Evolutionary conservation across 2,888 invertebrate genomes (phyloP).

Genomic region (Teleiodes luculella): DNA sequence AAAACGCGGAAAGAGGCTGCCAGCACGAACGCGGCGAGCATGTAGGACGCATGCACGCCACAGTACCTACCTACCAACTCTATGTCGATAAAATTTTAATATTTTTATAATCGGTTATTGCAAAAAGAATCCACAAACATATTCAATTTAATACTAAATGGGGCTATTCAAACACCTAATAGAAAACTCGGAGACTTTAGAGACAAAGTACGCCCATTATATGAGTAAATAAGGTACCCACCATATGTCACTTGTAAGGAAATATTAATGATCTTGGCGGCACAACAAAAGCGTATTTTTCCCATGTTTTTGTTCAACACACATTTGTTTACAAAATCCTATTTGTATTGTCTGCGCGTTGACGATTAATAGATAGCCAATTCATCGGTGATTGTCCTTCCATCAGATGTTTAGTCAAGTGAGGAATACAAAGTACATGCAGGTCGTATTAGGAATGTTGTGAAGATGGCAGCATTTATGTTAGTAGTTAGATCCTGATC

Average conservation of each 20-base stretch:
- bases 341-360: slow-evolving; percentile 39
- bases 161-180: background rate
- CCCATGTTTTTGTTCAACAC: slow-evolving; percentile 38
- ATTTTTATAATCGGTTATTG: too few species aligned
- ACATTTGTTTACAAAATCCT: slow-evolving; percentile 24
- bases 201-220: background rate
- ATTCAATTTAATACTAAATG: background rate
- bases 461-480: background rate
- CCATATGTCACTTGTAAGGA: slow-evolving; percentile 3
- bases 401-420: slow-evolving; percentile 12
- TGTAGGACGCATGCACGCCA: too few species aligned
- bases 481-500: background rate
- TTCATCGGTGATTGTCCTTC: slow-evolving; percentile 28
- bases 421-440: slow-evolving; percentile 11
- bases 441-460: background rate
- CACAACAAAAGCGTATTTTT: slow-evolving; percentile 21
- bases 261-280: background rate
- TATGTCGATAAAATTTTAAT: too few species aligned
- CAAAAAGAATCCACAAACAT: too few species aligned
- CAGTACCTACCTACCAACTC: too few species aligned
- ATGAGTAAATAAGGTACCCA: slow-evolving; percentile 6
- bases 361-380: slow-evolving; percentile 32
- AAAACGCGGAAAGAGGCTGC: too few species aligned
- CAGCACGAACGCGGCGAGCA: too few species aligned
- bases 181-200: background rate